Conservation (phyloP, 2,113 vertebrate species). For the Amblyornis subalaris region DNA sequence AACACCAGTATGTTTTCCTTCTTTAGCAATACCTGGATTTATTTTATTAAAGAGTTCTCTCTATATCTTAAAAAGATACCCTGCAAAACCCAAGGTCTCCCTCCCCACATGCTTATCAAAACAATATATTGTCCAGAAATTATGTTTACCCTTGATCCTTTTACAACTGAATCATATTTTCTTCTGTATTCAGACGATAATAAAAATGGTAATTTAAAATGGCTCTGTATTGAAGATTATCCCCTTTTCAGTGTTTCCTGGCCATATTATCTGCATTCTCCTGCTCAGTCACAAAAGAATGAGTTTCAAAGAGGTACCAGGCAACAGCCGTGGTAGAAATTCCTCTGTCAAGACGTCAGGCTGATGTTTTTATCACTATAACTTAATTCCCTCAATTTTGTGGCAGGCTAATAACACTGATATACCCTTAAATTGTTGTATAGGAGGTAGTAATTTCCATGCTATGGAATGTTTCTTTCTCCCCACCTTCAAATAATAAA, state of each 20-base stretch:
- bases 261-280: not conserved
- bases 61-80: not conserved
- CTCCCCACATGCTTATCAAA: not conserved
- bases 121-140: not conserved
- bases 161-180: not conserved
- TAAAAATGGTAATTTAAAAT: not conserved
- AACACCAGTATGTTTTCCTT: not conserved
- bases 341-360: not conserved
- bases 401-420: not conserved
- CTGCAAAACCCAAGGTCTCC: not conserved
- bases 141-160: not conserved
- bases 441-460: not conserved
- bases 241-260: not conserved
- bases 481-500: not conserved
- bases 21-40: not conserved
- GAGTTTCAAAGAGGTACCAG: not conserved
- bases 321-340: not conserved
- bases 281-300: not conserved
- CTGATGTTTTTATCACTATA: not conserved
- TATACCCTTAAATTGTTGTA: not conserved
- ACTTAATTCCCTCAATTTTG: not conserved
- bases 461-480: not conserved
- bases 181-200: not conserved
- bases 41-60: not conserved
- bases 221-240: not conserved